Evolutionary conservation across 1,140 invertebrate species (phyloP).

Genomic region (Monochamus saltuarius): DNA sequence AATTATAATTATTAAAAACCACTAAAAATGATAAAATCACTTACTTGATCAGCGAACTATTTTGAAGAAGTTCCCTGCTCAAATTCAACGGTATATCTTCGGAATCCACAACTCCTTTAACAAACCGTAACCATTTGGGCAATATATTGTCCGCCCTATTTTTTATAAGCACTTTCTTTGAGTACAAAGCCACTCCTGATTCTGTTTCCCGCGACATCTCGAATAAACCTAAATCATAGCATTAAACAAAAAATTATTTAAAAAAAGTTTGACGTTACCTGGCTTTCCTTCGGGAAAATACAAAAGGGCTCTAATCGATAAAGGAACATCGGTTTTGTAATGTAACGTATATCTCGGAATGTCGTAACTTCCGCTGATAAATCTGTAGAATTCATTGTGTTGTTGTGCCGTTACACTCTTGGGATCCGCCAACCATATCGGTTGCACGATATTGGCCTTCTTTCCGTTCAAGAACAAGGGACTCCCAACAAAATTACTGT

Average conservation of each 20-base stretch:
- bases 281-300: conserved; percentile 93
- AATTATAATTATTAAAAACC: too few species aligned
- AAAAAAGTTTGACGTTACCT: conserved; percentile 46
- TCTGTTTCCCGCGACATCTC: conserved; percentile 84
- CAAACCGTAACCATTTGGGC: conserved; percentile 91
- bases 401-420: conserved; percentile 83
- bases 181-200: conserved; percentile 85
- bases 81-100: conserved; percentile 98
- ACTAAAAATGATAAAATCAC: conserved; percentile 27
- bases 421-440: conserved; percentile 90
- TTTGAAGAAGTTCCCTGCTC: conserved; percentile 92
- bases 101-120: conserved; percentile 96
- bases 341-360: conserved; percentile 81
- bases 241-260: neutral
- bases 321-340: conserved; percentile 86
- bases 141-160: conserved; percentile 87
- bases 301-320: conserved; percentile 86
- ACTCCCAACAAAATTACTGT: conserved; percentile 95
- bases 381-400: conserved; percentile 90
- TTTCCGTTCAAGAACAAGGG: conserved; percentile 91
- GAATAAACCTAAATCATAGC: conserved; percentile 66
- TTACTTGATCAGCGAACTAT: conserved; percentile 86
- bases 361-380: conserved; percentile 82
- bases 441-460: conserved; percentile 64
- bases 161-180: conserved; percentile 87